A percentile compares a stretch with the other conserved stretches of the same genome.
Conservation (phyloP, 1,140 invertebrate genomes). For the Musca vetustissima region DNA sequence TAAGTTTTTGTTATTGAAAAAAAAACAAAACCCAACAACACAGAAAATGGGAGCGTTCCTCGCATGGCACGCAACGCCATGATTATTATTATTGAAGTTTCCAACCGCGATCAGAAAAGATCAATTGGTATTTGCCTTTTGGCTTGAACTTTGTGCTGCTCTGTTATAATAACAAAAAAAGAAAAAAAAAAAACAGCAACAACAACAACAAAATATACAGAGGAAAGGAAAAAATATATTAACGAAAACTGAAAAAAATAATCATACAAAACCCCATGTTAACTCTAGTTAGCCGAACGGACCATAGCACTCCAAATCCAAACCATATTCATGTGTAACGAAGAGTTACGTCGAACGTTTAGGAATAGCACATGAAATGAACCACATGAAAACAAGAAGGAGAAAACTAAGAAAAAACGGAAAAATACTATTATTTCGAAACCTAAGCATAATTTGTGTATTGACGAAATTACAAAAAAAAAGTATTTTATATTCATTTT, state of each 20-base stretch:
- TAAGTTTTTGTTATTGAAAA: too few relatives aligned
- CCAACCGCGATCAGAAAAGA: conserved; percentile 12
- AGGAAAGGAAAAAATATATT: conserved; percentile 4
- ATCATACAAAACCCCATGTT: too few relatives aligned
- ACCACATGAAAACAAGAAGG: background rate
- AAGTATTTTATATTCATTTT: background rate
- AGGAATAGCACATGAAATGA: background rate
- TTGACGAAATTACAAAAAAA: background rate
- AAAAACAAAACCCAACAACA: background rate
- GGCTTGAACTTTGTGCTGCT: conserved; percentile 14
- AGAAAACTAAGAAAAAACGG: conserved; percentile 11
- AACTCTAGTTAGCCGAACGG: too few relatives aligned
- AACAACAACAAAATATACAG: too few relatives aligned
- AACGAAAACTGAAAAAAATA: conserved; percentile 4
- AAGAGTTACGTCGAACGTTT: too few relatives aligned
- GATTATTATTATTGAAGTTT: conserved; percentile 15
- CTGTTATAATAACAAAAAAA: conserved; percentile 1
- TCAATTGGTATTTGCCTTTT: conserved; percentile 18
- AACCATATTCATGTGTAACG: too few relatives aligned
- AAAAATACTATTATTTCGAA: conserved; percentile 12
- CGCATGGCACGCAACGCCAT: conserved; percentile 8
- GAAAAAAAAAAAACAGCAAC: too few relatives aligned
- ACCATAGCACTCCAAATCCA: too few relatives aligned
- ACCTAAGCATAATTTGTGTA: conserved; percentile 14
- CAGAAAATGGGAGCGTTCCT: conserved; percentile 15